These are phyloP conservation scores for Cheilinus undulatus DNA, from an alignment of 2,113 vertebrate genomes.

Conservation along the genomic window DNA sequence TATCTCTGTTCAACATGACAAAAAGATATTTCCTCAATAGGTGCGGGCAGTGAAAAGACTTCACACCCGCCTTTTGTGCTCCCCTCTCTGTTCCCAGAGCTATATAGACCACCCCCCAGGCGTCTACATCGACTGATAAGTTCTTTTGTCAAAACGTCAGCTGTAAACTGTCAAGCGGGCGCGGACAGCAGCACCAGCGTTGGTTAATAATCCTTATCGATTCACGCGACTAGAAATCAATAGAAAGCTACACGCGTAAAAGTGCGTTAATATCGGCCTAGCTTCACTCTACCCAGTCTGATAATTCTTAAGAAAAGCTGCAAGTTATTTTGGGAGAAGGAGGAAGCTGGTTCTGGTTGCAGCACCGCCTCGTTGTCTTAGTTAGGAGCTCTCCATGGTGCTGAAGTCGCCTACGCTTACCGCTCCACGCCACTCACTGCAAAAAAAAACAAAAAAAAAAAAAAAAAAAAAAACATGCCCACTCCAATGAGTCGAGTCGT, in stretches of 20 bases:
- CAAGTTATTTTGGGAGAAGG: not conserved
- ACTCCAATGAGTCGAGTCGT: constrained; percentile 5
- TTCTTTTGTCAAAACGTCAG: constrained; percentile 48
- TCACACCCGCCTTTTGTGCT: constrained; percentile 29
- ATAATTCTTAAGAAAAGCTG: not conserved
- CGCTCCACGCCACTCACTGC: constrained; percentile 30
- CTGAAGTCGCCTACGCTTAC: constrained; percentile 75
- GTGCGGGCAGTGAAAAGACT: constrained; percentile 34
- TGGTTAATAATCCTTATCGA: constrained; percentile 30
- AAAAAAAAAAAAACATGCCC: constrained; percentile 1
- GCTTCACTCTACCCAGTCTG: not conserved
- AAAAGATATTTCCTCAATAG: constrained; percentile 17
- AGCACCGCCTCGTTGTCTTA: constrained; percentile 46
- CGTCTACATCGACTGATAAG: constrained; percentile 24
- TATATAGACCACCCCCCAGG: not conserved
- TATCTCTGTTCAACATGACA: constrained; percentile 44
- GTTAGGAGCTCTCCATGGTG: constrained; percentile 77
- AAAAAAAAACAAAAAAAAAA: no score
- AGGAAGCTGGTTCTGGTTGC: constrained; percentile 1
- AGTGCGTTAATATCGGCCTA: not conserved
- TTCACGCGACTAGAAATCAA: constrained; percentile 12
- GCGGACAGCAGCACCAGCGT: not conserved
- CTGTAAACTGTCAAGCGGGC: not conserved
- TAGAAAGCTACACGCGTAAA: constrained; percentile 50
- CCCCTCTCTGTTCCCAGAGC: constrained; percentile 3